phyloP scores from a whole-genome alignment of 2,888 invertebrate genomes.

The Ypsolopha scabrella region DNA sequence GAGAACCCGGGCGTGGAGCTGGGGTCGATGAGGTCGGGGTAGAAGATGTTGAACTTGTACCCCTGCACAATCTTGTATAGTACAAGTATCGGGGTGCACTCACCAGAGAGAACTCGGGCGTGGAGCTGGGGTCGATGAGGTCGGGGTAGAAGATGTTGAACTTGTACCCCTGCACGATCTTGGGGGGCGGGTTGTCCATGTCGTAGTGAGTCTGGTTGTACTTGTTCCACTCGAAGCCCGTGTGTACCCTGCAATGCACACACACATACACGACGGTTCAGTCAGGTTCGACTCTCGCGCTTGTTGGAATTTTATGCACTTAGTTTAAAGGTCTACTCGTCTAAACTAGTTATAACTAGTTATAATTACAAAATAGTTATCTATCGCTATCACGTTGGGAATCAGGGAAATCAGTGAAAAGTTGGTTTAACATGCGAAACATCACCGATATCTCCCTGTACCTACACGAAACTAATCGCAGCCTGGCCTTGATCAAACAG shows the following conservation, averaged over 20 bases:
- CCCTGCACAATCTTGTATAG: not conserved
- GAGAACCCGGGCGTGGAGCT: constrained; percentile 93
- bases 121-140: constrained; percentile 91
- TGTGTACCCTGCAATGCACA: constrained; percentile 76
- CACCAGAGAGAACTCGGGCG: constrained; percentile 94
- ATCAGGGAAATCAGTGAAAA: too few relatives aligned
- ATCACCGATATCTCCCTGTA: too few relatives aligned
- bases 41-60: constrained; percentile 99
- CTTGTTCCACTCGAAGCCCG: constrained; percentile 99
- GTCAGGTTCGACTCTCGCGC: too few relatives aligned
- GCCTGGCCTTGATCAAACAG: too few relatives aligned
- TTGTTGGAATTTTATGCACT: too few relatives aligned
- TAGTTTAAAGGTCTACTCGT: too few relatives aligned
- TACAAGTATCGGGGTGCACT: constrained; percentile 16
- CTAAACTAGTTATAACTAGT: too few relatives aligned
- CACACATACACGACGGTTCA: not conserved
- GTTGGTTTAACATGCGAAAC: too few relatives aligned
- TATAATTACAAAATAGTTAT: too few relatives aligned
- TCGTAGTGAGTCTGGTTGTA: constrained; percentile 99
- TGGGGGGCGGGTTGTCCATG: constrained; percentile 99
- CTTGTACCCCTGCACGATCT: constrained; percentile 99
- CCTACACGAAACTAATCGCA: too few relatives aligned
- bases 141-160: constrained; percentile 99
- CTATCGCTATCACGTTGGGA: too few relatives aligned
- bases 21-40: constrained; percentile 98